Evolutionary conservation across 1,140 invertebrate genomes (phyloP), one percentile per base, ranked within the genome.

Genomic region (Cydia splendana): DNA sequence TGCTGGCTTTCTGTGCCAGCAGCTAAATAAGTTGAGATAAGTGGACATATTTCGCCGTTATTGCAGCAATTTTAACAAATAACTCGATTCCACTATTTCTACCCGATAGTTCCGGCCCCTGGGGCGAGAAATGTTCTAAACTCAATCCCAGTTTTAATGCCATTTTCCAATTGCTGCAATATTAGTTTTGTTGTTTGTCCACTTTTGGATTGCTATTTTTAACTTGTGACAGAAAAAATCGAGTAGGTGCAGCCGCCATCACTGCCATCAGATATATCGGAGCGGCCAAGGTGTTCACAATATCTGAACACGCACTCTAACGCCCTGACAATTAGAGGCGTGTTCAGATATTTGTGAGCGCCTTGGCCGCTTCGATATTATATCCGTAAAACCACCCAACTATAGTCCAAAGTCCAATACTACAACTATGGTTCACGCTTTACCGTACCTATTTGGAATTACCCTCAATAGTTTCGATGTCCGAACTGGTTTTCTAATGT

Each of bases 121-220:
- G 7, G 57, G 57, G 53, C 53, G 53, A 62, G 20, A 12, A 24
- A 13, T 62, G 57, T 62, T 62, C 20, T 24, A 62, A 62, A 62
- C 57, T 62, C 57, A 62, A 62, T 62, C 20, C 10, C 57, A 62
- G 7, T 62, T 62, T 24, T 62, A 62, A 62, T 62, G 57, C 57
- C 57, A 7, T 20, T 57, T 57, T 57, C n/a, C 53, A 57, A 57
- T 57, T 57, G 53, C 53, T 7, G n/a, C 53, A n/a, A 57, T 62
- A 62, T 62, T 20, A 24, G 57, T 62, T 62, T 62, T 62, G 57
- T 62, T 62, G 18, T 62, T 62, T 57, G 18, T 18, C 15, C 20
- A 57, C 53, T 62, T 62, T 62, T 20, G 57, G 51, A 7, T 53
- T 62, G 57, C 18, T 62, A 24, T 62, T 62, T 57, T 24, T 24